Conservation (phyloP, 1,140 invertebrate genomes). For the Tetragonula clypearis region DNA sequence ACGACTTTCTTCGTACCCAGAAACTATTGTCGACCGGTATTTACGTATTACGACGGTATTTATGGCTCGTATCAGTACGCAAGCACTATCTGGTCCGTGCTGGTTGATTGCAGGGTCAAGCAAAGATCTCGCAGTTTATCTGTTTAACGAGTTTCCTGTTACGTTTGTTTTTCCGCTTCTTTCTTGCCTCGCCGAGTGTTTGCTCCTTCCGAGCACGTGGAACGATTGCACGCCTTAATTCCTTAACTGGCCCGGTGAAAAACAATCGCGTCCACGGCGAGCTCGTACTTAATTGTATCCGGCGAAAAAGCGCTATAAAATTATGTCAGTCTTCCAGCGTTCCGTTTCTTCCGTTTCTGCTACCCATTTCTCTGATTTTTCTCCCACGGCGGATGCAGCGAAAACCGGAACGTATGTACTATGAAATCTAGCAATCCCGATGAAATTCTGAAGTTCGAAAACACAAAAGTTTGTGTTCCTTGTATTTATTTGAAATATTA, state of each 20-base stretch:
- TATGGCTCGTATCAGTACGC: conserved; percentile 21
- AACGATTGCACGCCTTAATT: conserved; percentile 37
- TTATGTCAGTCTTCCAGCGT: background rate
- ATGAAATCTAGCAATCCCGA: no score
- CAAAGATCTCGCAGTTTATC: conserved; percentile 35
- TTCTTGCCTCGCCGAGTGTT: background rate
- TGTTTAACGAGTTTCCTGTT: conserved; percentile 48
- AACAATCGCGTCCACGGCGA: conserved; percentile 4
- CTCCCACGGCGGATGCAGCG: background rate
- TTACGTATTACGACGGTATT: conserved; percentile 44
- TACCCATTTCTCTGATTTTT: background rate
- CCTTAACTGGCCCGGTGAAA: conserved; percentile 22
- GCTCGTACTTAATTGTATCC: conserved; percentile 30
- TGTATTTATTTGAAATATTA: no score
- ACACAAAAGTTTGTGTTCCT: background rate
- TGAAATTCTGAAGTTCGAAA: background rate
- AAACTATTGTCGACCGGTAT: conserved; percentile 48
- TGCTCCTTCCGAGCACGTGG: conserved; percentile 28
- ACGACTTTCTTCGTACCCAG: conserved; percentile 42
- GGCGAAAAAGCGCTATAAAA: background rate
- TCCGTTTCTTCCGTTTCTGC: background rate
- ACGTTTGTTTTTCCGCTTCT: background rate
- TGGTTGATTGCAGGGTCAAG: conserved; percentile 24
- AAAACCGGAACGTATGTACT: background rate
- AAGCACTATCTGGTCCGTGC: conserved; percentile 48